phyloP scores from a whole-genome alignment of 2,113 vertebrate genomes.

The Podarcis cretensis region DNA sequence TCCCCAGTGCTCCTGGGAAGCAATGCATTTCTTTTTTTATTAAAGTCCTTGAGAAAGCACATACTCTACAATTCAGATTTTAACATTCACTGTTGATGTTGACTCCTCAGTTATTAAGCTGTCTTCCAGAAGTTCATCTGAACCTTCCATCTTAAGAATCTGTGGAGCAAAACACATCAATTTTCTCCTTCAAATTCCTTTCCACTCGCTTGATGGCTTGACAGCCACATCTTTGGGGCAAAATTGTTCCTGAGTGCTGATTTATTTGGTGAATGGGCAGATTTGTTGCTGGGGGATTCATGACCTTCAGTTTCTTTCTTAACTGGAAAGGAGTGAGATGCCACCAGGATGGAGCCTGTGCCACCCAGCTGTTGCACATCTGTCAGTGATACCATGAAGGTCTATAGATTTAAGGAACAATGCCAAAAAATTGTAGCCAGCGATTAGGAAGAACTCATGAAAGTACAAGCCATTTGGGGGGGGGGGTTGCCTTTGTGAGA shows the following conservation, averaged over 20 bases:
- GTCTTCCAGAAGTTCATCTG: slow-evolving; percentile 51
- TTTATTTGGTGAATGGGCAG: background rate
- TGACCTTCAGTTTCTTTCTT: background rate
- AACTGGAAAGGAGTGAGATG: background rate
- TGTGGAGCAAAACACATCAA: slow-evolving; percentile 25
- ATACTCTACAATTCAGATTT: slow-evolving; percentile 56
- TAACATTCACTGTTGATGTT: slow-evolving; percentile 17
- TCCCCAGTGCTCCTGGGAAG: slow-evolving; percentile 42
- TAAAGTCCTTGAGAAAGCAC: slow-evolving; percentile 43
- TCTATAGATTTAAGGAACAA: fast-evolving
- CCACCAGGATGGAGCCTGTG: background rate
- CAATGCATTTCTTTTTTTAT: slow-evolving; percentile 35
- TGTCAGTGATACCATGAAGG: background rate
- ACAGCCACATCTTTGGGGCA: slow-evolving; percentile 30
- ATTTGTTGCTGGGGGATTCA: background rate
- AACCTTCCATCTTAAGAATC: slow-evolving; percentile 27
- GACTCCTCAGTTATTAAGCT: slow-evolving; percentile 61
- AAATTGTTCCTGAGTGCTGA: background rate
- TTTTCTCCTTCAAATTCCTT: slow-evolving; percentile 31
- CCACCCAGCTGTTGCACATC: background rate
- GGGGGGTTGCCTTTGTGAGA: background rate
- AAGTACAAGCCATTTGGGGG: background rate
- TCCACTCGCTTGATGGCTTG: slow-evolving; percentile 1
- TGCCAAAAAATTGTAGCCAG: background rate
- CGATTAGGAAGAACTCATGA: fast-evolving